phyloP scores from a whole-genome alignment of 2,888 invertebrate genomes.

The Halictus quadricinctus region DNA sequence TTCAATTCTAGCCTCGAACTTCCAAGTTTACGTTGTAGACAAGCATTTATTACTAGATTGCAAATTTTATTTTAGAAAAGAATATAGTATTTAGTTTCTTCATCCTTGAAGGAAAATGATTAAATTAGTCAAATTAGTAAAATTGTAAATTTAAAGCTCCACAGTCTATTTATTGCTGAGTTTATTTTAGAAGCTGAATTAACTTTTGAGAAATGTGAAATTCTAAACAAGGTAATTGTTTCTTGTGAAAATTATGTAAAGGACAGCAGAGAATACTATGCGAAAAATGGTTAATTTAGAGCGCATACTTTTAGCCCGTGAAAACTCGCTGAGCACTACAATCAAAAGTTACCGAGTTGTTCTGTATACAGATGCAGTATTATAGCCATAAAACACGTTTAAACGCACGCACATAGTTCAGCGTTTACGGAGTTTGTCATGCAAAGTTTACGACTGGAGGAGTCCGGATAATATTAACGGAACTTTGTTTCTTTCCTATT shows the following conservation, averaged over 20 bases:
- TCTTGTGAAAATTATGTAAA: not conserved
- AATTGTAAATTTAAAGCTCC: no score
- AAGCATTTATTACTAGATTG: not conserved
- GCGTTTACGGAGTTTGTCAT: not conserved
- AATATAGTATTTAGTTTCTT: not conserved
- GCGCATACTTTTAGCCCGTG: not conserved
- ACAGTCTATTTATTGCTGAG: not conserved
- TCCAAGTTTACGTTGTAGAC: not conserved
- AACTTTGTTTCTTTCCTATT: not conserved
- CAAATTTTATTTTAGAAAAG: not conserved
- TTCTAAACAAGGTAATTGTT: not conserved
- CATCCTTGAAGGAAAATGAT: not conserved
- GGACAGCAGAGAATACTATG: not conserved
- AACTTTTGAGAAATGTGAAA: not conserved
- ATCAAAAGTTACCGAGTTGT: conserved; percentile 38
- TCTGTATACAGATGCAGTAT: conserved; percentile 8
- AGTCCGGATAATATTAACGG: not conserved
- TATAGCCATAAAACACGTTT: conserved; percentile 9
- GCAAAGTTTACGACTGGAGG: not conserved
- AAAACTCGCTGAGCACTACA: conserved; percentile 25
- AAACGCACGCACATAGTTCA: conserved; percentile 1
- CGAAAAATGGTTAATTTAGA: not conserved
- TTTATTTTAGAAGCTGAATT: not conserved
- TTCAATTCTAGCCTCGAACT: not conserved
- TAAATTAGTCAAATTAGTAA: not conserved